Evolutionary conservation across 1,140 invertebrate genomes (phyloP).

Genomic region (Laupala kohalensis): DNA sequence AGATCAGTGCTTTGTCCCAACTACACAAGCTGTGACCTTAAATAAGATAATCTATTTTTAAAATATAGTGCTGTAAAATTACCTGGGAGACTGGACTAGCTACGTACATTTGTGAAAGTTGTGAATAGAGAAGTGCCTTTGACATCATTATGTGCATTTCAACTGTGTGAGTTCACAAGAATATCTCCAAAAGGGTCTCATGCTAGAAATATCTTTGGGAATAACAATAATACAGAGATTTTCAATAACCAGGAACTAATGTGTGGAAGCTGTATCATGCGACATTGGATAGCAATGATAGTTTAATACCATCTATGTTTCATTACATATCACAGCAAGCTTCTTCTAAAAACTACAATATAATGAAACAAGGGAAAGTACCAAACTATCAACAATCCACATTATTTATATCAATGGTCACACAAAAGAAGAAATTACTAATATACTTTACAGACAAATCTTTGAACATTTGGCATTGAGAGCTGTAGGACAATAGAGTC

Average conservation of each 20-base stretch:
- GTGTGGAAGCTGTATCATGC: not conserved
- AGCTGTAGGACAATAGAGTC: not conserved
- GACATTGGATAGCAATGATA: not conserved
- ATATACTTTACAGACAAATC: not conserved
- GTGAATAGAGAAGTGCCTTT: not conserved
- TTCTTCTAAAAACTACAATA: not conserved
- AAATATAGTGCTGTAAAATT: conserved; percentile 9
- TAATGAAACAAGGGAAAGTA: not conserved
- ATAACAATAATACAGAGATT: not conserved
- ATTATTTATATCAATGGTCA: not conserved
- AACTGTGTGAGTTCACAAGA: not conserved
- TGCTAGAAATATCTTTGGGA: not conserved
- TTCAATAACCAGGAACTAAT: not conserved
- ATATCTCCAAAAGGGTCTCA: not conserved
- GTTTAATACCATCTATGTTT: not conserved
- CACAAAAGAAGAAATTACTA: not conserved
- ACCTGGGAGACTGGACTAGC: conserved; percentile 11
- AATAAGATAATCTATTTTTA: conserved; percentile 1
- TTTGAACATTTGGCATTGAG: not conserved
- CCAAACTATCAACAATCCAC: not conserved
- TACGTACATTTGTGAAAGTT: conserved; percentile 10
- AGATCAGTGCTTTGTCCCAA: not conserved
- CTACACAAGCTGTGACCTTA: not conserved
- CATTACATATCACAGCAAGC: not conserved
- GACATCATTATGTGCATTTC: not conserved